These are phyloP conservation scores for Nanger granti DNA, from an alignment of 2,113 vertebrate genomes.

Conservation along the genomic window DNA sequence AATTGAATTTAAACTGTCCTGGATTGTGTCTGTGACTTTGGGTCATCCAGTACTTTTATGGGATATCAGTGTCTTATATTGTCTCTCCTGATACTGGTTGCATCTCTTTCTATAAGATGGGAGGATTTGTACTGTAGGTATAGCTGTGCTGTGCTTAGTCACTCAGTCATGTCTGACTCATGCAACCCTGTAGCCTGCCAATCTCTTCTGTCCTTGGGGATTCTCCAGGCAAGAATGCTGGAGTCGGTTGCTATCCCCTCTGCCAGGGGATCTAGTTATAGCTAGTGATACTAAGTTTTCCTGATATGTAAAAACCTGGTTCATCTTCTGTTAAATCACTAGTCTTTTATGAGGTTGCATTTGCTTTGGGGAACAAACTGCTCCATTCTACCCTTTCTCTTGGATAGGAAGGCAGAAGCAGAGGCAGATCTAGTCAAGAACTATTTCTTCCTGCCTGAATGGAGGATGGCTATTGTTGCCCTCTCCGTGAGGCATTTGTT, in stretches of 20 bases:
- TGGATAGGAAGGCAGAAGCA: background rate
- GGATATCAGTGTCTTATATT: background rate
- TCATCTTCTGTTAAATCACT: background rate
- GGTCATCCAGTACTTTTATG: background rate
- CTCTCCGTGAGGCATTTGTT: background rate
- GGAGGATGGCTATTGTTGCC: background rate
- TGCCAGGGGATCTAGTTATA: background rate
- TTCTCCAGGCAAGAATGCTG: background rate
- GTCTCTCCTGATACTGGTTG: background rate
- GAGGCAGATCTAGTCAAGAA: background rate
- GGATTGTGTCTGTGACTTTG: background rate
- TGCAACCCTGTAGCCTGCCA: background rate
- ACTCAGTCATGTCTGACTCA: background rate
- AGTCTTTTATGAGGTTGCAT: background rate
- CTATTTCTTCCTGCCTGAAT: background rate
- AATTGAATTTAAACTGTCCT: background rate
- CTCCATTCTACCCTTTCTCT: background rate
- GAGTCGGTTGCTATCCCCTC: background rate
- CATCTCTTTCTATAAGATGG: background rate
- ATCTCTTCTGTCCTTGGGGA: background rate
- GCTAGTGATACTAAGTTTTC: background rate
- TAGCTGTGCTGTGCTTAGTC: background rate
- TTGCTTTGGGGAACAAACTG: background rate
- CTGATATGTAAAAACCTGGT: background rate
- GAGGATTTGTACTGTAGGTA: background rate